Conservation (phyloP, 2,888 invertebrate genomes). For the Caenorhabditis sp. region DNA sequence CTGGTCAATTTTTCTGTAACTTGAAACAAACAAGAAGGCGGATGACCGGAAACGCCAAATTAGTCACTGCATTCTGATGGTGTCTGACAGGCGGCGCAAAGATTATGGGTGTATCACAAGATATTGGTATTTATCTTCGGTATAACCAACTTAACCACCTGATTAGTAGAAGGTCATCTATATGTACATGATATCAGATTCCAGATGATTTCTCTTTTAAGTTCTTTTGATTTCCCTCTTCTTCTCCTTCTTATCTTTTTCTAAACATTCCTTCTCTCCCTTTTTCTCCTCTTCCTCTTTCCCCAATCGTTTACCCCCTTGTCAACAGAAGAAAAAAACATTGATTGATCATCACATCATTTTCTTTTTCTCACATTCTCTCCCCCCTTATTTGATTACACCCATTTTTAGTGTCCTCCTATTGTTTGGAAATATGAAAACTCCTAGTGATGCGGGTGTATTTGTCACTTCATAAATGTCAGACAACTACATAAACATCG, state of each 20-base stretch:
- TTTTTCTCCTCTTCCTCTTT: slow-evolving; percentile 13
- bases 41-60: slow-evolving; percentile 57
- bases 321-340: slow-evolving; percentile 39
- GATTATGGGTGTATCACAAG: slow-evolving; percentile 51
- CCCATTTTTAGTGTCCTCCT: slow-evolving; percentile 34
- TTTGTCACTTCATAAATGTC: slow-evolving; percentile 21
- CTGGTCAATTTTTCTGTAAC: not conserved
- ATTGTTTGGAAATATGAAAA: slow-evolving; percentile 42
- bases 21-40: slow-evolving; percentile 34
- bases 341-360: slow-evolving; percentile 54
- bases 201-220: slow-evolving; percentile 19
- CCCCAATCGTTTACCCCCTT: slow-evolving; percentile 25
- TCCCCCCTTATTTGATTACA: slow-evolving; percentile 36
- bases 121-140: slow-evolving; percentile 49
- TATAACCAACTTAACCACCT: slow-evolving; percentile 44
- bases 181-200: slow-evolving; percentile 28
- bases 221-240: slow-evolving; percentile 1
- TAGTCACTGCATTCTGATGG: slow-evolving; percentile 50
- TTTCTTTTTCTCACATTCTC: slow-evolving; percentile 41
- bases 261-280: slow-evolving; percentile 34
- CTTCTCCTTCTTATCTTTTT: slow-evolving; percentile 3
- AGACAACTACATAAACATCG: too few species aligned
- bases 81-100: slow-evolving; percentile 22
- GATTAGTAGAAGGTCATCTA: slow-evolving; percentile 48
- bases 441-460: slow-evolving; percentile 29